phyloP scores from a whole-genome alignment of 1,140 invertebrate genomes.

The Drepana arcuata region DNA sequence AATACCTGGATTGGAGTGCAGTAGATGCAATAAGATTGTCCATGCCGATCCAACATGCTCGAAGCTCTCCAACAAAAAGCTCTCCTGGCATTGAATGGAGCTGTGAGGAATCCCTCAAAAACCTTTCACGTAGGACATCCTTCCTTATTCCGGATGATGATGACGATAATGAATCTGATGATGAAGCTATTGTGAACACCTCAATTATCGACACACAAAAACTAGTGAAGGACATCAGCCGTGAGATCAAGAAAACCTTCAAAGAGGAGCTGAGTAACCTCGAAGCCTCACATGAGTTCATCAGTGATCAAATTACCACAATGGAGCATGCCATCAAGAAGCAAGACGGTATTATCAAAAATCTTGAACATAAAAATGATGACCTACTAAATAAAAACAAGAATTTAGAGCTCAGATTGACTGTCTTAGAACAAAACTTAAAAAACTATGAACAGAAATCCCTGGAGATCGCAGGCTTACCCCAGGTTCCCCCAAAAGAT shows the following conservation, averaged over 20 bases:
- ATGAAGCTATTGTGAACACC: not conserved
- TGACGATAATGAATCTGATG: slow-evolving; percentile 9
- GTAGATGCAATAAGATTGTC: slow-evolving; percentile 14
- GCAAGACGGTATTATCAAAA: slow-evolving; percentile 16
- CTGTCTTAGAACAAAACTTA: slow-evolving; percentile 16
- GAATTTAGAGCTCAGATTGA: slow-evolving; percentile 22
- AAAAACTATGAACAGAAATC: slow-evolving; percentile 20
- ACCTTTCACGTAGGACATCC: slow-evolving; percentile 19
- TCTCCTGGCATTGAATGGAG: slow-evolving; percentile 22
- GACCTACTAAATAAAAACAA: slow-evolving; percentile 26
- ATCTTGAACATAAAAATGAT: slow-evolving; percentile 25
- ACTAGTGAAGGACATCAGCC: slow-evolving; percentile 16
- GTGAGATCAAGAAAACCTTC: slow-evolving; percentile 23
- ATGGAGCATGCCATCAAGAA: slow-evolving; percentile 21
- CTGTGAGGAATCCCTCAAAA: slow-evolving; percentile 20
- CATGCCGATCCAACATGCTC: slow-evolving; percentile 16
- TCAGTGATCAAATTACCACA: slow-evolving; percentile 18
- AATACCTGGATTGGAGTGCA: slow-evolving; percentile 14
- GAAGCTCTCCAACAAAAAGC: slow-evolving; percentile 18
- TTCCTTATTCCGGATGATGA: slow-evolving; percentile 18
- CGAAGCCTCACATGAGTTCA: slow-evolving; percentile 17
- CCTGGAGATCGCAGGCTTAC: slow-evolving; percentile 24
- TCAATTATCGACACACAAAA: slow-evolving; percentile 6
- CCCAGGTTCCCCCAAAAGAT: slow-evolving; percentile 11
- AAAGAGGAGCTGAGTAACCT: slow-evolving; percentile 10